phyloP scores from a whole-genome alignment of 2,113 vertebrate genomes.

The Lepidothrix coronata region DNA sequence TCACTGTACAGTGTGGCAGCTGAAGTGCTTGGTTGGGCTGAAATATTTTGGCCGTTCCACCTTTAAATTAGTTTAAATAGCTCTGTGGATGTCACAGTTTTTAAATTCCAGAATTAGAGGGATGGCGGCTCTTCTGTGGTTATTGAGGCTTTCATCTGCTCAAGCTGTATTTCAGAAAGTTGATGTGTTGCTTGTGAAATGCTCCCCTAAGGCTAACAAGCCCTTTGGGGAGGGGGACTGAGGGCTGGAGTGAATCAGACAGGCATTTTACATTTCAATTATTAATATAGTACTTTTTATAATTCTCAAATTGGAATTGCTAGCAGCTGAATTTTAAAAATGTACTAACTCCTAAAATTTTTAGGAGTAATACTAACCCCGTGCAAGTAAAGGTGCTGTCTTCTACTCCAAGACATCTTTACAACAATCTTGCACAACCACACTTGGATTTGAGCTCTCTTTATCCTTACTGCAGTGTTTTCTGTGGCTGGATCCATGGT shows the following conservation, averaged over 20 bases:
- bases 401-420: neutral
- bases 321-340: constrained; percentile 56
- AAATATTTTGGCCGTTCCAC: neutral
- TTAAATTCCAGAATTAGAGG: neutral
- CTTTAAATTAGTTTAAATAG: neutral
- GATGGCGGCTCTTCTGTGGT: neutral
- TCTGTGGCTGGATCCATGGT: fast-evolving
- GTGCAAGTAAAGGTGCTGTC: neutral
- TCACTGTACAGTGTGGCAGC: fast-evolving
- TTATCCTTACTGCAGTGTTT: neutral
- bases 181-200: constrained; percentile 38
- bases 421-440: neutral
- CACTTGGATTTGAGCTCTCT: neutral
- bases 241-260: constrained; percentile 18
- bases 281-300: neutral
- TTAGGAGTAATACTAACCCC: neutral
- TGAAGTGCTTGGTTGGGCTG: neutral
- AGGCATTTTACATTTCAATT: constrained; percentile 38
- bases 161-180: neutral
- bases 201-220: constrained; percentile 23
- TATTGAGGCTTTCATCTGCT: neutral
- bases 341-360: constrained; percentile 25
- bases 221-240: constrained; percentile 25
- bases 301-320: constrained; percentile 31
- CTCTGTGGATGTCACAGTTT: neutral